Conservation (phyloP, 2,888 invertebrate genomes). For the Graphium colonna region DNA sequence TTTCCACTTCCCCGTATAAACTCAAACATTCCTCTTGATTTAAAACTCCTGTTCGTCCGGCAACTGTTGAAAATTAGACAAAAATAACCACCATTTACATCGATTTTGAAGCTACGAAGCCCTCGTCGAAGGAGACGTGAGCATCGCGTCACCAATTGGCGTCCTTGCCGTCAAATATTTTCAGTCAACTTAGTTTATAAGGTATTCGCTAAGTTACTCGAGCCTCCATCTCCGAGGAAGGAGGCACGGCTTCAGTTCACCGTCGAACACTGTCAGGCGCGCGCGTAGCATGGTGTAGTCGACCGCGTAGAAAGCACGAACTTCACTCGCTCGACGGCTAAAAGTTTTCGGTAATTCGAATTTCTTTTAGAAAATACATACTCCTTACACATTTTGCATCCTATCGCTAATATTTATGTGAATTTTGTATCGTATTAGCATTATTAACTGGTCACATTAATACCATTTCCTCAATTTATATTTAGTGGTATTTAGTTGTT, state of each 20-base stretch:
- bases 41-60: too few species aligned
- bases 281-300: constrained; percentile 32
- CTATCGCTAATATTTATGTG: background rate
- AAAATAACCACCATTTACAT: too few species aligned
- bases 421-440: background rate
- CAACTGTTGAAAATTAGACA: too few species aligned
- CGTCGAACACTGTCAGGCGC: constrained; percentile 39
- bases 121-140: background rate
- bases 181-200: constrained; percentile 1
- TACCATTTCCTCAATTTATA: too few species aligned
- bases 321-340: background rate
- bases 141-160: background rate
- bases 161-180: background rate
- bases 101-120: too few species aligned
- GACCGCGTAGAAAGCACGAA: constrained; percentile 1
- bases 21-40: too few species aligned
- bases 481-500: background rate
- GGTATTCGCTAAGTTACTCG: constrained; percentile 24
- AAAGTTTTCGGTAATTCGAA: background rate
- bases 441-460: too few species aligned
- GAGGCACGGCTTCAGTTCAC: constrained; percentile 36
- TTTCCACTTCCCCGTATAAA: too few species aligned
- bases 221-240: constrained; percentile 39
- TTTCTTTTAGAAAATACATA: background rate
- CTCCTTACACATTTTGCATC: too few species aligned